Conservation (phyloP, 2,113 vertebrate genomes). For the Corythornis vintsioides region DNA sequence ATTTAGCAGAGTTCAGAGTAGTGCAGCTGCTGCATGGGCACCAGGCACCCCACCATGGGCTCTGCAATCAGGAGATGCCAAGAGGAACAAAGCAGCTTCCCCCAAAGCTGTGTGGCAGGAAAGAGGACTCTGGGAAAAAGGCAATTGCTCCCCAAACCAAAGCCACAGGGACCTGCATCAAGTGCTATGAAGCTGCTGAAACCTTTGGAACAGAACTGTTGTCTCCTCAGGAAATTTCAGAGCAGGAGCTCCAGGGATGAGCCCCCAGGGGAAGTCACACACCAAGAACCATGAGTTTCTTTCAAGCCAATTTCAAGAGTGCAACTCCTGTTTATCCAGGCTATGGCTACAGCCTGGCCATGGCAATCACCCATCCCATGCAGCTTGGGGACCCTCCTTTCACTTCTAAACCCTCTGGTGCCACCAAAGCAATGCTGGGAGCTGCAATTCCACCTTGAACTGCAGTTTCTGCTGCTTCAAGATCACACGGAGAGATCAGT, state of each 20-base stretch:
- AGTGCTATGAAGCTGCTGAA: neutral
- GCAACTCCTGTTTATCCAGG: rapidly evolving
- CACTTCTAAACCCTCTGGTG: rapidly evolving
- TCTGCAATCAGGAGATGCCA: neutral
- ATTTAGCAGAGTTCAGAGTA: neutral
- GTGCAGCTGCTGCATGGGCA: neutral
- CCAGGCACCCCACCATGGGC: neutral
- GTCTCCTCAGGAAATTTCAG: neutral
- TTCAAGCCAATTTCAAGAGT: neutral
- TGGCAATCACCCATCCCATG: rapidly evolving
- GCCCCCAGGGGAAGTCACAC: neutral
- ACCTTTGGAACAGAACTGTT: neutral
- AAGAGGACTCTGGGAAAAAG: neutral
- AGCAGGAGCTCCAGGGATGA: neutral
- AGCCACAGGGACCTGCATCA: neutral
- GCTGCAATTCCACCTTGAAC: neutral
- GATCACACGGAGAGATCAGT: neutral
- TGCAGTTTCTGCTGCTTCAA: rapidly evolving
- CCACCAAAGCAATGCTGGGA: rapidly evolving
- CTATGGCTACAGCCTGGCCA: neutral
- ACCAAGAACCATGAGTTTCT: rapidly evolving
- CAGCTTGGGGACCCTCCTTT: neutral
- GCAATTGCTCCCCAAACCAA: neutral
- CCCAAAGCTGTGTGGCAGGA: neutral
- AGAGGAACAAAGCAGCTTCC: neutral